A percentile compares a stretch with the other conserved stretches of the same genome.
phyloP scores from a whole-genome alignment of 2,888 invertebrate genomes.

The Cremastobaeus sp. region DNA sequence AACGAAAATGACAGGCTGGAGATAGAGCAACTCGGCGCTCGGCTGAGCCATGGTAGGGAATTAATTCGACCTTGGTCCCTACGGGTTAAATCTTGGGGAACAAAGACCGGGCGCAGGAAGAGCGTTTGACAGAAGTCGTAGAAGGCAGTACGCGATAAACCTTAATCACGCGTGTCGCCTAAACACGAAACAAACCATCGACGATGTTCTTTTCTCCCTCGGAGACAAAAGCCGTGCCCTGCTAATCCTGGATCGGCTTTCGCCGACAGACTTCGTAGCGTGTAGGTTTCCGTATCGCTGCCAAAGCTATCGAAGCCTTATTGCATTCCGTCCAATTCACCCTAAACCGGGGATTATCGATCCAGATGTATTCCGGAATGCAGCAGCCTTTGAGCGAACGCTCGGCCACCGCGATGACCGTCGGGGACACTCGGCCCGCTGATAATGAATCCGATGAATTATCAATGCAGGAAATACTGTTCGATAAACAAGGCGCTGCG shows the following conservation, averaged over 20 bases:
- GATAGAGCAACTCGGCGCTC: too few relatives aligned
- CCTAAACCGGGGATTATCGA: slow-evolving; percentile 60
- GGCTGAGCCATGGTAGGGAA: too few relatives aligned
- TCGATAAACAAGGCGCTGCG: too few relatives aligned
- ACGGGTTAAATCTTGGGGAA: background rate
- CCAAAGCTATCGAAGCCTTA: slow-evolving; percentile 61
- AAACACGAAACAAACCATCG: slow-evolving; percentile 61
- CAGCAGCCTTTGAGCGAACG: slow-evolving; percentile 26
- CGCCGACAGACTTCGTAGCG: slow-evolving; percentile 51
- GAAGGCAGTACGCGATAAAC: slow-evolving; percentile 40
- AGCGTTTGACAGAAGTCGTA: slow-evolving; percentile 42
- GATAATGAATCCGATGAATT: slow-evolving; percentile 13
- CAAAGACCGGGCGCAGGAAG: background rate
- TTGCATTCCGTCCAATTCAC: slow-evolving; percentile 61
- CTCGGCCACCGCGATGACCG: slow-evolving; percentile 8
- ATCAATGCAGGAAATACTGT: slow-evolving; percentile 10
- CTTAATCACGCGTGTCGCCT: slow-evolving; percentile 56
- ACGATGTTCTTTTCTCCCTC: slow-evolving; percentile 27
- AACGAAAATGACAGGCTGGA: too few relatives aligned
- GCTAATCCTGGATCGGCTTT: slow-evolving; percentile 64
- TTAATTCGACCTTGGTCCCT: background rate
- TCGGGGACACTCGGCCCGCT: background rate
- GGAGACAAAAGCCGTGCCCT: slow-evolving; percentile 49
- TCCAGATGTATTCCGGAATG: slow-evolving; percentile 55
- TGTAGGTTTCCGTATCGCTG: slow-evolving; percentile 63